Base-by-base conservation (phyloP, 1,140 invertebrate genomes). In the Pararge aegeria region DNA sequence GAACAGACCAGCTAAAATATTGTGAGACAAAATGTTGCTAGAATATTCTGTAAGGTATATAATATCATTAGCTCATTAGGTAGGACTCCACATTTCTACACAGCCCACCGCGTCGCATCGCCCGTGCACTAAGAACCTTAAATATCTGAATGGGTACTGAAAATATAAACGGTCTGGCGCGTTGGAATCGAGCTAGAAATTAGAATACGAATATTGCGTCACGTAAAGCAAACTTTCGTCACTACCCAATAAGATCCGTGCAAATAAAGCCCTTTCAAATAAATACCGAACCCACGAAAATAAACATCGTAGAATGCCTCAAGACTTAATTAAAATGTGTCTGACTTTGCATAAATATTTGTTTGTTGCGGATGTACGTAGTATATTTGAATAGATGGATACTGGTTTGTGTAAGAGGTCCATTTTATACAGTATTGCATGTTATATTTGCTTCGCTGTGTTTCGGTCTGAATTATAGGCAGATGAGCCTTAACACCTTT, bases 321-420 rank as follows among this genome's bases (percentile, higher is more conserved):
- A 34, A 34, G 30, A 34, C 30, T 34, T 34, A 34, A 34, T 34
- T 34, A 34, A 34, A 34, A 34, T 34, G 30, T 34, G 30, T 34
- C 30, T 34, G 30, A 12, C 3, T 34, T 34, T 34, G 30, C 30
- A 34, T 34, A 34, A 34, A 34, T 12, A 24, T 24, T 24, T 34
- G 30, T 12, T 12, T 34, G 30, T 34, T 34, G 12, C 30, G 30
- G 30, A 34, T 34, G 30, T n/a, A n/a, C n/a, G n/a, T 34, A 12
- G 30, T 34, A 34, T 3, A n/a, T 12, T 34, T 6, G n/a, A 7
- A 34, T 34, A 34, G 7, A 12, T 12, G 7, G 10, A 1, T 6
- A 34, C 7, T 1, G 27, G 5, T 27, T 27, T 27, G 5, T 7
- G 4, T 27, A 27, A 1, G 27, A 27, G n/a, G n/a, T n/a, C n/a